Percentiles rank a stretch among this genome's conserved stretches.
Conservation (phyloP, 2,888 invertebrate species). For the Monopis laevigella region DNA sequence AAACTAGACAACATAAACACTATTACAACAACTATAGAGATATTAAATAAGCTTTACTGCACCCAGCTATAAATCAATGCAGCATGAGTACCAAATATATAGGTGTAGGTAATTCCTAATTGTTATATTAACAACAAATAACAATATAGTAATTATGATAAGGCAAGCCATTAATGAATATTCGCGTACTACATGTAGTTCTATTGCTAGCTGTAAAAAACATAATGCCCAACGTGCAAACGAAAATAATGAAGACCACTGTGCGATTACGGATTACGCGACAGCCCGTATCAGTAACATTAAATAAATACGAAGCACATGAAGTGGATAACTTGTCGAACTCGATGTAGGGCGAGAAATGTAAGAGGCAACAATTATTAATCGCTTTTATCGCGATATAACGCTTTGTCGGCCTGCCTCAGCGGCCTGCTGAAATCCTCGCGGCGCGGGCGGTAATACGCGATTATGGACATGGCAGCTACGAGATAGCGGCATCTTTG, state of each 20-base stretch:
- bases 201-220: slow-evolving; percentile 9
- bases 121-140: slow-evolving; percentile 12
- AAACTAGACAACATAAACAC: not conserved
- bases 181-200: slow-evolving; percentile 2
- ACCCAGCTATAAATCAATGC: slow-evolving; percentile 12
- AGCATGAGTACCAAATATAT: not conserved
- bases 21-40: not conserved
- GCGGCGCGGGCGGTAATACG: slow-evolving; percentile 27
- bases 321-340: slow-evolving; percentile 41
- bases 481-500: slow-evolving; percentile 57
- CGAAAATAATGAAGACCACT: slow-evolving; percentile 1
- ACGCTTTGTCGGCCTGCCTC: slow-evolving; percentile 60
- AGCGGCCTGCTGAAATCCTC: slow-evolving; percentile 59
- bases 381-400: slow-evolving; percentile 44
- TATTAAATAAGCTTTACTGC: slow-evolving; percentile 5
- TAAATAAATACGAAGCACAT: not conserved
- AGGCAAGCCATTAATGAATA: slow-evolving; percentile 23
- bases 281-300: slow-evolving; percentile 1
- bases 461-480: slow-evolving; percentile 24
- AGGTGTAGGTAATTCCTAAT: slow-evolving; percentile 2
- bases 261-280: not conserved
- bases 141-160: slow-evolving; percentile 30
- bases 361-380: slow-evolving; percentile 58
- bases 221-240: not conserved
- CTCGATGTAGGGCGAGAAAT: slow-evolving; percentile 36